Base-by-base conservation (phyloP, 2,113 vertebrate genomes). In the Pteropus alecto region DNA sequence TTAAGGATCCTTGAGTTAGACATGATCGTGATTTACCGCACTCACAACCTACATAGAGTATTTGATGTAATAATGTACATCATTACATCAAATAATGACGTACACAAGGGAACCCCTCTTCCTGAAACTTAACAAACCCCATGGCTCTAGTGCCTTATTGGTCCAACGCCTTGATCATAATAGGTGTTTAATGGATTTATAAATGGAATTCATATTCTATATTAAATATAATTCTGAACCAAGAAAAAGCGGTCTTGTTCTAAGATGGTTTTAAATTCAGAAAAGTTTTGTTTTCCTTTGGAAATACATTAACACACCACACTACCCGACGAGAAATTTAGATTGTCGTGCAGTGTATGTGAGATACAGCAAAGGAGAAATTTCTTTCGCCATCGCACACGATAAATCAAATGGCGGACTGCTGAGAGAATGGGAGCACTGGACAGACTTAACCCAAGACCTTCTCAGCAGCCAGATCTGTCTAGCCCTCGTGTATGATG, bases 191-290 rank as follows among this genome's bases (percentile, higher is more conserved):
- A 0, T 60, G 54, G 38, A n/a, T 43, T 65, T 71, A 19, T 46
- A 35, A 89, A 21, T 65, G n/a, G 43, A n/a, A 61, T 91, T 77
- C 4, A 19, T 51, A 48, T 26, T 54, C 58, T 56, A 48, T 77
- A 30, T 78, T 77, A 89, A 68, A 41, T 83, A 24, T 61, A 83
- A 81, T 79, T 92, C 56, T 68, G 5, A 96, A 11, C 73, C 41
- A 56, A 81, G 48, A 41, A 92, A 74, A 87, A 24, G 41, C 6
- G 4, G 4, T 70, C 63, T 95, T 82, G 22, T 67, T 87, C 24
- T 82, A 3, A 92, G 78, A n/a, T 84, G 30, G 41, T 41, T 94
- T 96, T 68, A 93, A 91, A 78, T 95, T 96, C 56, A 33, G 14
- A 87, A 71, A 18, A 19, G 35, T 61, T 79, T 79, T 81, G n/a